These are phyloP conservation scores for Alexandromys fortis DNA, from an alignment of 2,113 vertebrate species.

Conservation along the genomic window DNA sequence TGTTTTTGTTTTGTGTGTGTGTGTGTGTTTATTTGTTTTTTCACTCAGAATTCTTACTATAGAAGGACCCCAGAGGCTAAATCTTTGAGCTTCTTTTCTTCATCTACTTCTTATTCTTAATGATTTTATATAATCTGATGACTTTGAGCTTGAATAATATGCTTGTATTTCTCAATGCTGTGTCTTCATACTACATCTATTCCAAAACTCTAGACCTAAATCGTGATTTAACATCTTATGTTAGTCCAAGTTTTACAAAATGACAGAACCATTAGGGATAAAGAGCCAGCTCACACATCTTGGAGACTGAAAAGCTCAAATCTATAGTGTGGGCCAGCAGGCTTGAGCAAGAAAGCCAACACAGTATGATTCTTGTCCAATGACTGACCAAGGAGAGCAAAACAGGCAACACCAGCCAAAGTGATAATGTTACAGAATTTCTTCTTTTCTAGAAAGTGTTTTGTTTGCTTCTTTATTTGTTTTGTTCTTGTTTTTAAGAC, in stretches of 20 bases:
- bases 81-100: not conserved
- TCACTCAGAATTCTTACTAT: not conserved
- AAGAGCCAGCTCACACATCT: not conserved
- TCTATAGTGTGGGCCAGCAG: not conserved
- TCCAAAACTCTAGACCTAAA: not conserved
- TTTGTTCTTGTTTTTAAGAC: not conserved
- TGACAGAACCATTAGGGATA: not conserved
- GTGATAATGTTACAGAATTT: not conserved
- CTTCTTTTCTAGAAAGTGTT: not conserved
- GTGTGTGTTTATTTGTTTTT: not conserved
- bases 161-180: not conserved
- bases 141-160: not conserved
- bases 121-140: conserved; percentile 24
- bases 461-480: no score
- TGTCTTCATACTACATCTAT: not conserved
- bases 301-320: conserved; percentile 1
- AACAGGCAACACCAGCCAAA: not conserved
- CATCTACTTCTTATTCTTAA: not conserved
- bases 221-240: not conserved
- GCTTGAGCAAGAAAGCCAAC: not conserved
- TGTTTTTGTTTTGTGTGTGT: not conserved
- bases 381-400: not conserved
- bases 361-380: not conserved
- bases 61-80: not conserved
- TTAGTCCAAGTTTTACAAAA: not conserved